A percentile compares a stretch with the other conserved stretches of the same genome.
phyloP scores from a whole-genome alignment of 2,113 vertebrate genomes.

The Oryzias curvinotus region DNA sequence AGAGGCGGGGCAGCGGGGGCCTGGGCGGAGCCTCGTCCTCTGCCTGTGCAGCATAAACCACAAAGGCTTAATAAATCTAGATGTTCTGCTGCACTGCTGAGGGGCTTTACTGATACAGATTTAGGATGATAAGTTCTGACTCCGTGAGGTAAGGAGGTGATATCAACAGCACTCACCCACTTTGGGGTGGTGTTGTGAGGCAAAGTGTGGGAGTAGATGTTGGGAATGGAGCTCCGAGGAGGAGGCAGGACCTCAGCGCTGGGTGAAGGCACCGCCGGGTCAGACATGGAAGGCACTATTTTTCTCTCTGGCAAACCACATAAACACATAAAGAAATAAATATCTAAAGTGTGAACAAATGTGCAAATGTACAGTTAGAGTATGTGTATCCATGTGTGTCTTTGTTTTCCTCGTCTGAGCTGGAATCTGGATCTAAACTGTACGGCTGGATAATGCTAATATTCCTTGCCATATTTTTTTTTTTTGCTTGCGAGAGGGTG shows the following conservation, averaged over 20 bases:
- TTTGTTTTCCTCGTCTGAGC: too few species aligned
- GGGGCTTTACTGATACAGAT: too few species aligned
- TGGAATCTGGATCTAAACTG: too few species aligned
- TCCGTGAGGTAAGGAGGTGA: background rate
- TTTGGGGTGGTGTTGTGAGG: constrained; percentile 79
- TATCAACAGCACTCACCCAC: constrained; percentile 79
- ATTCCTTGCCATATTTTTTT: too few species aligned
- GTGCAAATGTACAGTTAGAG: too few species aligned
- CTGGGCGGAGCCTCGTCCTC: constrained; percentile 90
- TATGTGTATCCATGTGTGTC: too few species aligned
- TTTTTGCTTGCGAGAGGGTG: too few species aligned
- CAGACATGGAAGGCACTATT: constrained; percentile 89
- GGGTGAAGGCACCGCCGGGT: constrained; percentile 86
- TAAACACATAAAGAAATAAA: background rate
- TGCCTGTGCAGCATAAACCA: constrained; percentile 47
- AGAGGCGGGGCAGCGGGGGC: constrained; percentile 90
- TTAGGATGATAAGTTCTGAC: too few species aligned
- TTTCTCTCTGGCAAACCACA: constrained; percentile 83
- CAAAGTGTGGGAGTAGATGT: constrained; percentile 73
- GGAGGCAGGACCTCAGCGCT: constrained; percentile 76
- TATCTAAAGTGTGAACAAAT: too few species aligned
- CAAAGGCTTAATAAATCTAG: background rate
- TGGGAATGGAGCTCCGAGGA: constrained; percentile 76
- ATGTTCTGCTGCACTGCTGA: background rate
- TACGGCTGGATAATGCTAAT: too few species aligned